Base-by-base conservation (phyloP, 1,140 invertebrate genomes). In the Bombus confusus region DNA sequence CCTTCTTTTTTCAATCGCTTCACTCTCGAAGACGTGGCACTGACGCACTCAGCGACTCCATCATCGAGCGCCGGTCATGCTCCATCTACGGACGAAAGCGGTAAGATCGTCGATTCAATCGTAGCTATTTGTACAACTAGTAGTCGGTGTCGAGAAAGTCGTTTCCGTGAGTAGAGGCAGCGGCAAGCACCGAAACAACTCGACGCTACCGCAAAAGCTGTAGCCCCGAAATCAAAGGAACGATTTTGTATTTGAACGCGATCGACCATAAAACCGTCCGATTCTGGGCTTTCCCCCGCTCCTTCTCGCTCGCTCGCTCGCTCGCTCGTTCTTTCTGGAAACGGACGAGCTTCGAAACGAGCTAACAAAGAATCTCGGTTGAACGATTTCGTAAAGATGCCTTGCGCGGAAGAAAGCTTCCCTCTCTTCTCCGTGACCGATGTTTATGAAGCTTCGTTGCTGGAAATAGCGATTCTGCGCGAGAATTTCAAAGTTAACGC, bases 71-170 rank as follows among this genome's bases (percentile, higher is more conserved):
- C 92, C 68, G 94, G 92, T 88, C 93, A 92, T 87, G 91, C 89
- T 78, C 89, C 91, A 81, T 91, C 93, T 72, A 92, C 94, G 77
- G 94, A 94, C 86, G 92, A 95, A 90, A 94, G 92, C 87, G 93
- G 94, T 93, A 94, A 94, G 93, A 87, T 77, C 79, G 22, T 66
- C 34, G 37, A 59, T 37, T 39, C 37, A 75, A 79, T 64, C 68
- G 28, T n/a, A 75, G 3, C 34, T 28, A 18, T 15, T n/a, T 10
- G 28, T n/a, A n/a, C 59, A 34, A 66, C 15, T 31, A 64, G 15
- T 15, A 34, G 41, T 31, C 13, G 41, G 34, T 18, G 41, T 6
- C 34, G 25, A 25, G 6, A n/a, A 37, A 69, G 3, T 69, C 34
- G 66, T 69, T 25, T 69, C 66, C 66, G 66, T 1, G 43, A 28